These are phyloP conservation scores for Pipistrellus kuhlii DNA, from an alignment of 2,797 vertebrate genomes.

Conservation along the genomic window DNA sequence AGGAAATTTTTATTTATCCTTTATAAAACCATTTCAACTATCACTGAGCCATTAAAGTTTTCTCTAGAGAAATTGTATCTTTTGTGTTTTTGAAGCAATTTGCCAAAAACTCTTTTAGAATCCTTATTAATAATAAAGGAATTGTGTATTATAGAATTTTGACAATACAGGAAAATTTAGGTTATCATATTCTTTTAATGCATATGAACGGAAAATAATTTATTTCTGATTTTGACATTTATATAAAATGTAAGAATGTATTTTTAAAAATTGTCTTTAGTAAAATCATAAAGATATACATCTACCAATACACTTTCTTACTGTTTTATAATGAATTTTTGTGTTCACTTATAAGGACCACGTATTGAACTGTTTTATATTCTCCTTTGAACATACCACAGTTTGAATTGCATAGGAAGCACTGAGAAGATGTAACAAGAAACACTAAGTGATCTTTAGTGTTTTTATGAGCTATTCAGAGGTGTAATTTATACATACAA, in stretches of 20 bases:
- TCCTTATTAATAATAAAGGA: not conserved
- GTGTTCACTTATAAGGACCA: not conserved
- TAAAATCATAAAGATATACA: constrained; percentile 9
- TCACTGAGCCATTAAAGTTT: not conserved
- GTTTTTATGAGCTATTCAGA: constrained; percentile 40
- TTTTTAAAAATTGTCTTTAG: not conserved
- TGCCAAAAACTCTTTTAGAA: not conserved
- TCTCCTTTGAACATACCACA: not conserved
- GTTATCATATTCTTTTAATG: not conserved
- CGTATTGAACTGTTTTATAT: not conserved
- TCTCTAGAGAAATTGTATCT: not conserved
- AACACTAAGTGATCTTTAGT: not conserved
- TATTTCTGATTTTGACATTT: constrained; percentile 32
- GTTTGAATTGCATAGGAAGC: constrained; percentile 1
- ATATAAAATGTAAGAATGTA: not conserved
- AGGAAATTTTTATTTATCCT: constrained; percentile 2
- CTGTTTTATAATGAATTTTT: not conserved
- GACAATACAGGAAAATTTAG: constrained; percentile 32
- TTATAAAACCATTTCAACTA: constrained; percentile 22
- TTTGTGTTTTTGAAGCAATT: not conserved
- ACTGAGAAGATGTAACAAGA: constrained; percentile 31
- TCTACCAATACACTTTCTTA: not conserved
- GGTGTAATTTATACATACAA: not conserved
- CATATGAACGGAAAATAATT: not conserved
- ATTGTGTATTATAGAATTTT: not conserved